phyloP scores from a whole-genome alignment of 2,797 vertebrate species.

The Neoniphon sammara region DNA sequence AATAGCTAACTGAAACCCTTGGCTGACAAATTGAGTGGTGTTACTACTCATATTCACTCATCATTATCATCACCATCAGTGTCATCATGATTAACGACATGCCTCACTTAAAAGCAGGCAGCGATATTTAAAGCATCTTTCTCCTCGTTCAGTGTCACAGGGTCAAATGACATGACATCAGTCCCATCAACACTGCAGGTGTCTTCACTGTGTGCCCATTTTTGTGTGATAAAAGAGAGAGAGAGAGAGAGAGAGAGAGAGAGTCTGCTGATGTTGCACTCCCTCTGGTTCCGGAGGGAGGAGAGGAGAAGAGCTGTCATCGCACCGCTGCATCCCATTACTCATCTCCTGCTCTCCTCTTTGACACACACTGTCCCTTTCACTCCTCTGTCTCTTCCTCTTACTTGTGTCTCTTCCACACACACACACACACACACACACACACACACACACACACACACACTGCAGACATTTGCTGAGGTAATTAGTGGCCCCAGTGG shows the following conservation, averaged over 20 bases:
- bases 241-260: conserved; percentile 3
- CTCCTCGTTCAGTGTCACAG: not conserved
- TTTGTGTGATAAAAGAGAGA: not conserved
- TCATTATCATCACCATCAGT: conserved; percentile 6
- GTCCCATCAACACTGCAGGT: not conserved
- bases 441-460: not conserved
- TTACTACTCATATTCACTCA: too few species aligned
- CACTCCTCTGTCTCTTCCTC: conserved; percentile 1
- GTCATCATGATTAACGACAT: conserved; percentile 22
- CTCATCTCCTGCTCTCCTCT: conserved; percentile 42
- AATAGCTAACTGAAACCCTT: too few species aligned
- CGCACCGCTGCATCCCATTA: conserved; percentile 53
- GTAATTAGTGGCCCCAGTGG: conserved; percentile 3
- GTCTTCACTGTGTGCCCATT: not conserved
- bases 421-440: not conserved
- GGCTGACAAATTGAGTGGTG: too few species aligned
- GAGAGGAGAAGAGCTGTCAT: conserved; percentile 33
- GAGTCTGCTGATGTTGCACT: conserved; percentile 47
- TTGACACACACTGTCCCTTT: conserved; percentile 39
- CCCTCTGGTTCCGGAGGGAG: conserved; percentile 19
- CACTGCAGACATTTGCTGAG: conserved; percentile 11
- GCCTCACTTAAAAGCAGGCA: not conserved
- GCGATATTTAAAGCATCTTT: not conserved
- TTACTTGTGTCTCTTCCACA: conserved; percentile 3
- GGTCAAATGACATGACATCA: conserved; percentile 34